Percentiles rank a stretch among this genome's conserved stretches.
Evolutionary conservation across 2,797 vertebrate species (phyloP).

Genomic region (Lepus oiostolus): DNA sequence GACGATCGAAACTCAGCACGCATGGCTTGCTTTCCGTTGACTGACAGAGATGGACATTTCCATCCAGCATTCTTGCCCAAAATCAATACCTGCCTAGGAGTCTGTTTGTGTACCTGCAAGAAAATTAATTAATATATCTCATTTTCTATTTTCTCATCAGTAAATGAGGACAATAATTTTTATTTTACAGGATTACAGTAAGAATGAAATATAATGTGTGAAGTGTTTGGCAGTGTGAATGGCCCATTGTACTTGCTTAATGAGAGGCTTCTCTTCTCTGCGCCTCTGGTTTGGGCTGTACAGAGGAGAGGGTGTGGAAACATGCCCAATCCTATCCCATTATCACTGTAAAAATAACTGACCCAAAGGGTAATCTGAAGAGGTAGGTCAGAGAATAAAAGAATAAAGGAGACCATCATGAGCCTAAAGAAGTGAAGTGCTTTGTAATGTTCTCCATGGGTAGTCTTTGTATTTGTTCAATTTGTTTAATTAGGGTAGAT

Average conservation of each 20-base stretch:
- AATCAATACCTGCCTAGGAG: not conserved
- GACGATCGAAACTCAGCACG: not conserved
- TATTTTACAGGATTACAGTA: not conserved
- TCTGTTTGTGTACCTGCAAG: not conserved
- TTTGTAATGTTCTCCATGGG: not conserved
- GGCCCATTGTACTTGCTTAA: not conserved
- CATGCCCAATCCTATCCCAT: not conserved
- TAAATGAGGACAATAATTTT: slow-evolving; percentile 1
- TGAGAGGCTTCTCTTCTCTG: not conserved
- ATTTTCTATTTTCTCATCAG: slow-evolving; percentile 26
- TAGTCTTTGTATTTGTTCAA: not conserved
- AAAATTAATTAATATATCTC: not conserved
- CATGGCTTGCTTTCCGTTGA: not conserved
- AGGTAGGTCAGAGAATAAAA: slow-evolving; percentile 1
- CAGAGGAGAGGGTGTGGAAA: not conserved
- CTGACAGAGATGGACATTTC: not conserved
- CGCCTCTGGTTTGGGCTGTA: not conserved
- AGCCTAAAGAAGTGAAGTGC: not conserved
- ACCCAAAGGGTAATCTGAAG: not conserved
- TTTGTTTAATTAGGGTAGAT: not conserved
- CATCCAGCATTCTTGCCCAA: not conserved
- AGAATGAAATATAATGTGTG: not conserved
- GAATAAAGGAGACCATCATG: not conserved
- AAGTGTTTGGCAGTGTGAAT: not conserved
- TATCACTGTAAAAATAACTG: not conserved